Evolutionary conservation across 2,888 invertebrate species (phyloP), one percentile per base, ranked within the genome.

Genomic region (Himalopsyche japonica): DNA sequence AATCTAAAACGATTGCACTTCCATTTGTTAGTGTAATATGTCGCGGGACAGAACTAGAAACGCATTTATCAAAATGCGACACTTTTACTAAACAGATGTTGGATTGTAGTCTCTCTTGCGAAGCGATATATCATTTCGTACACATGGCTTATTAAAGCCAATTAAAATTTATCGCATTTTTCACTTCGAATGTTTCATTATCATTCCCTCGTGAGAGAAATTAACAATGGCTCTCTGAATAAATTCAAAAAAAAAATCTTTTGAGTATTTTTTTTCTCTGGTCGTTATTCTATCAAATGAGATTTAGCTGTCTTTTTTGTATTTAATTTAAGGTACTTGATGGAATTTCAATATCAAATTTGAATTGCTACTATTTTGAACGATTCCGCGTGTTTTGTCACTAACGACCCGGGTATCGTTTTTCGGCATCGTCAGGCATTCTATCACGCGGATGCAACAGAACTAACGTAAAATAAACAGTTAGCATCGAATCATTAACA

Each of bases 111-210:
- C 47, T 34, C 47, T 78, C 47, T 10, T n/a, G 34, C n/a, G 32
- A 76, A 76, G 34, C 12, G 34, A 76, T 76, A 20, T 37, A 76
- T 76, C 34, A 76, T 82, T 43, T 37, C 37, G 20, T 48, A 76
- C 86, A 83, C 84, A 84, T 86, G 84, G 81, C 78, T 81, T 81
- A 86, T 86, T 83, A 83, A 64, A 81, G 77, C 57, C 82, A 86
- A 86, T 86, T 86, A 86, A 86, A 84, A 84, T 86, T 84, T 80
- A 77, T 78, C 78, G 37, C 43, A 37, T 81, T 57, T 81, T 81
- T 70, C 37, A 32, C 32, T 70, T 30, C 18, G 24, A 80, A 48
- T 49, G 24, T 80, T 80, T 80, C 49, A 8, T 34, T 32, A n/a
- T 24, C 37, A n/a, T n/a, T 70, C 64, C 32, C 70, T 32, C 24